These are phyloP conservation scores for Drosophila mimetica DNA, from an alignment of 2,888 invertebrate genomes.

Conservation along the genomic window DNA sequence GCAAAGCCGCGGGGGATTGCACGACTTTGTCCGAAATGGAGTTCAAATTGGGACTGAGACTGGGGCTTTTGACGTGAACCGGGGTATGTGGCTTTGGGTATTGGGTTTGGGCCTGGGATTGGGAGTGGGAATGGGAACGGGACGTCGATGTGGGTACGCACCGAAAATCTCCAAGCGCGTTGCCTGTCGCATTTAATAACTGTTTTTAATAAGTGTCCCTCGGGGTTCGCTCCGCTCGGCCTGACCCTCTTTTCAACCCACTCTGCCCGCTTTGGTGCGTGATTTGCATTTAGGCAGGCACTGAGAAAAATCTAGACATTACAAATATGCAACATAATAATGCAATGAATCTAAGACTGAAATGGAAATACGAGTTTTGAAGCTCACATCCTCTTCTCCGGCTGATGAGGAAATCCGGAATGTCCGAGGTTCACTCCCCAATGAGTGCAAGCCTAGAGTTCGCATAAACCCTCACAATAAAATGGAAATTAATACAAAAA, in stretches of 20 bases:
- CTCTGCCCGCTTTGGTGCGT: slow-evolving; percentile 44
- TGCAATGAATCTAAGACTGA: no score
- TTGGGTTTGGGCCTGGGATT: slow-evolving; percentile 1
- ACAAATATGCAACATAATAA: no score
- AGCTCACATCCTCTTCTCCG: no score
- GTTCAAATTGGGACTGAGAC: slow-evolving; percentile 17
- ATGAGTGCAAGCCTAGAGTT: no score
- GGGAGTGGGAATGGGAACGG: slow-evolving; percentile 1
- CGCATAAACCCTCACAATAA: no score
- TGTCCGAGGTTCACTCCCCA: no score
- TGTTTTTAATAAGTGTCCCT: slow-evolving; percentile 80
- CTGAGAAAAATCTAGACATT: not conserved
- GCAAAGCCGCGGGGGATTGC: slow-evolving; percentile 84
- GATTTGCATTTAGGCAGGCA: slow-evolving; percentile 63
- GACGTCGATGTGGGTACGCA: slow-evolving; percentile 53
- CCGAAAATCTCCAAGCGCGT: slow-evolving; percentile 66
- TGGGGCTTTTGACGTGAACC: slow-evolving; percentile 1
- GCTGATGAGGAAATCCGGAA: no score
- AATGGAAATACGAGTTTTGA: no score
- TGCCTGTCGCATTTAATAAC: slow-evolving; percentile 80
- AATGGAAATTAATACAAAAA: not conserved
- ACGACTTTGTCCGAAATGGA: slow-evolving; percentile 64
- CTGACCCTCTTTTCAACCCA: slow-evolving; percentile 26
- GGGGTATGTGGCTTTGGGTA: slow-evolving; percentile 8
- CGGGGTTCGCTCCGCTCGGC: slow-evolving; percentile 58